Percentiles rank a stretch among this genome's conserved stretches.
These are phyloP conservation scores for Acanthis flammea DNA, from an alignment of 2,797 vertebrate genomes.

Conservation along the genomic window DNA sequence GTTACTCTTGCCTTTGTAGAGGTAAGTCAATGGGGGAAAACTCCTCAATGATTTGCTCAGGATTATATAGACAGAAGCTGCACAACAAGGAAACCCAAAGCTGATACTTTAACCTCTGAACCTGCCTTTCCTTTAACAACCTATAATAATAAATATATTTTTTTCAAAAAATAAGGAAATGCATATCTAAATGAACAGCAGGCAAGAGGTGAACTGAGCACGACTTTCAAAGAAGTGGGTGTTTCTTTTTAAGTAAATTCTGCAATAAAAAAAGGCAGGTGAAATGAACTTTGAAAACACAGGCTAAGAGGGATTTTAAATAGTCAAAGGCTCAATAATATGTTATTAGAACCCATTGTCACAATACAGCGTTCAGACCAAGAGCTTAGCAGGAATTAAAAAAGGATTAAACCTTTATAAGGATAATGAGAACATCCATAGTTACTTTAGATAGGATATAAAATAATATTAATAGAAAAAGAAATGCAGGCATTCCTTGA, in stretches of 20 bases:
- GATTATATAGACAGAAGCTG: background rate
- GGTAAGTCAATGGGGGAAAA: background rate
- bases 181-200: background rate
- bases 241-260: background rate
- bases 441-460: slow-evolving; percentile 25
- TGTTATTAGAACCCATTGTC: background rate
- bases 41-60: background rate
- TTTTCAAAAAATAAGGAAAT: background rate
- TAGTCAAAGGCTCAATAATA: background rate
- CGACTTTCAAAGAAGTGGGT: background rate
- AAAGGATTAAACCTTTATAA: slow-evolving; percentile 46
- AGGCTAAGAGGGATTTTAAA: background rate
- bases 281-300: background rate
- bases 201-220: background rate
- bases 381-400: slow-evolving; percentile 44
- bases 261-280: background rate
- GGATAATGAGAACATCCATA: slow-evolving; percentile 17
- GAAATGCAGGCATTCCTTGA: background rate
- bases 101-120: background rate
- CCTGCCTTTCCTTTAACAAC: background rate
- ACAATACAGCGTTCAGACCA: background rate
- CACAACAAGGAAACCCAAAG: background rate
- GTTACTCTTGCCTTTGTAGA: background rate
- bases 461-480: background rate
- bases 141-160: background rate